Percentiles rank a stretch among this genome's conserved stretches.
These are phyloP conservation scores for Drosophila percnosoma DNA, from an alignment of 2,888 invertebrate genomes.

Conservation along the genomic window DNA sequence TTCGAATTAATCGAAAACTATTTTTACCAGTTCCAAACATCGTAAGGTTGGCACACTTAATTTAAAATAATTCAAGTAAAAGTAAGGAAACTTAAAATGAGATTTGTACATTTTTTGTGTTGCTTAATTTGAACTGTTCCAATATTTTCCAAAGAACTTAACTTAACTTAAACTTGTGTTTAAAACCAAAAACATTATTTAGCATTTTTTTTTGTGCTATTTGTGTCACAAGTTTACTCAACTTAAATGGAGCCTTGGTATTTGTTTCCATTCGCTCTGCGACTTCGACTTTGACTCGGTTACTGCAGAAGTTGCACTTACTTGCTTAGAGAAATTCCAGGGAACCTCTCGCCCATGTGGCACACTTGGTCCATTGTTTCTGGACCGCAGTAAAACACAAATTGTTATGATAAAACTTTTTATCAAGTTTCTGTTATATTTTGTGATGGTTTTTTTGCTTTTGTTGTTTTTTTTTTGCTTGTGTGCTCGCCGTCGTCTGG, in stretches of 20 bases:
- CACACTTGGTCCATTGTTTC: constrained; percentile 47
- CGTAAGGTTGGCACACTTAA: background rate
- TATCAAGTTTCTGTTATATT: constrained; percentile 72
- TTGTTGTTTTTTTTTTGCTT: constrained; percentile 28
- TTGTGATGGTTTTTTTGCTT: constrained; percentile 4
- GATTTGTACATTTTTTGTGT: background rate
- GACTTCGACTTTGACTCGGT: constrained; percentile 11
- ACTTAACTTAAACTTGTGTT: background rate
- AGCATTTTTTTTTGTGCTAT: background rate
- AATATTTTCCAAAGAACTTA: background rate
- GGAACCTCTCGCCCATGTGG: constrained; percentile 28
- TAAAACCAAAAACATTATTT: background rate
- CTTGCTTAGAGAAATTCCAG: constrained; percentile 54
- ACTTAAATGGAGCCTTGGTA: constrained; percentile 14
- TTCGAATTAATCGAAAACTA: background rate
- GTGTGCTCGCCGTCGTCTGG: constrained; percentile 36
- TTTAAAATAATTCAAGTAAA: background rate
- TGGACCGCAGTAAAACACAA: constrained; percentile 69
- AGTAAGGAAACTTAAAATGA: background rate
- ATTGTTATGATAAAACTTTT: constrained; percentile 80
- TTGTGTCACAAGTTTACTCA: constrained; percentile 16
- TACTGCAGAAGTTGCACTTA: constrained; percentile 60
- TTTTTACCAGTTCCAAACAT: background rate
- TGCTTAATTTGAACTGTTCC: background rate
- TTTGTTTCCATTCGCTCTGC: constrained; percentile 15